These are phyloP conservation scores for Gryllus longicercus DNA, from an alignment of 2,888 invertebrate species.

Conservation along the genomic window DNA sequence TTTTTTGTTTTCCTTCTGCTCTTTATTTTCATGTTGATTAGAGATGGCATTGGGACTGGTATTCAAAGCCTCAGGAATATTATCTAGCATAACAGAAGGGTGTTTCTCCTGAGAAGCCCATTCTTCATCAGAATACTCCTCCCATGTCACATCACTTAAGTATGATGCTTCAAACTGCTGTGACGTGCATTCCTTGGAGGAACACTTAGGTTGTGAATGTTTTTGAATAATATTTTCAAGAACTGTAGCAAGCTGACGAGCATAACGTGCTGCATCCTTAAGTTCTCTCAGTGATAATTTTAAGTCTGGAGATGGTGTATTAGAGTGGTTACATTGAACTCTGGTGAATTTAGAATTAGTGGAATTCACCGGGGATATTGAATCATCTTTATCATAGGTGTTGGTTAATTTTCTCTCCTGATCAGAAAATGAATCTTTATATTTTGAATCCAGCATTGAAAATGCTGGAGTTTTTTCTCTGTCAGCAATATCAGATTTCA, in stretches of 20 bases:
- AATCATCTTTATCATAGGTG: not conserved
- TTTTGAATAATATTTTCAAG: slow-evolving; percentile 30
- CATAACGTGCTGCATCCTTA: slow-evolving; percentile 33
- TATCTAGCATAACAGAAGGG: not conserved
- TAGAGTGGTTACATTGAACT: not conserved
- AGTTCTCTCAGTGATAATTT: slow-evolving; percentile 28
- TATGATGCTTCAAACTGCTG: not conserved
- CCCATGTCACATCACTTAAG: not conserved
- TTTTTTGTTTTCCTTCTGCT: not conserved
- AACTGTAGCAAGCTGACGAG: slow-evolving; percentile 30
- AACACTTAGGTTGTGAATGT: not conserved
- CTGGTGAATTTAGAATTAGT: not conserved
- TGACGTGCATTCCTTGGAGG: not conserved
- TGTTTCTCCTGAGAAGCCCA: not conserved
- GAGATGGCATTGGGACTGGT: not conserved
- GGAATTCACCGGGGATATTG: not conserved
- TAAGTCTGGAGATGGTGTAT: slow-evolving; percentile 22
- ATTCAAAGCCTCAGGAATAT: not conserved
- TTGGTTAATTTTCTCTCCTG: not conserved
- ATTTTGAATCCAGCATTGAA: not conserved
- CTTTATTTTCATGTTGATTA: not conserved
- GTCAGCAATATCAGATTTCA: not conserved
- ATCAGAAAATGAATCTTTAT: not conserved
- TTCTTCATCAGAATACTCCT: slow-evolving; percentile 10
- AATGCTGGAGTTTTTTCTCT: not conserved